A percentile compares a stretch with the other conserved stretches of the same genome.
phyloP scores from a whole-genome alignment of 2,113 vertebrate species.

The Bufo gargarizans region DNA sequence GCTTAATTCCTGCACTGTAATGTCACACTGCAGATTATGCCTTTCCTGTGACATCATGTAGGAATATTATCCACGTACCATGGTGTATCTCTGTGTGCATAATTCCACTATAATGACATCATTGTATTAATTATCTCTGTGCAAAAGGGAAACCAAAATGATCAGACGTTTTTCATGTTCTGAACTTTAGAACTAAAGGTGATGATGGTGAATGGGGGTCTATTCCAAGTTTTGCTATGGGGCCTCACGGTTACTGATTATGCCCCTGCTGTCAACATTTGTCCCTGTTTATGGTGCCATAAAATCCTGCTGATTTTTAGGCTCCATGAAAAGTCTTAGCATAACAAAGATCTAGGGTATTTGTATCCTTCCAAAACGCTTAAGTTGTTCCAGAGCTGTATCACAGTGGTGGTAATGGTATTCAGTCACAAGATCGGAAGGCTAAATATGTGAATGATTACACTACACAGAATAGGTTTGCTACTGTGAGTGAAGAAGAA shows the following conservation, averaged over 20 bases:
- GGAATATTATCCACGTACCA: too few relatives aligned
- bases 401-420: neutral
- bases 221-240: neutral
- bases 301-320: neutral
- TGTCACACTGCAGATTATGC: too few relatives aligned
- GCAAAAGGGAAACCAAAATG: too few relatives aligned
- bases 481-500: conserved; percentile 30
- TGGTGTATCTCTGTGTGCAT: too few relatives aligned
- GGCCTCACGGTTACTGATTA: too few relatives aligned
- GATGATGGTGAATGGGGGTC: too few relatives aligned
- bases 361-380: neutral
- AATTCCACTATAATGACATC: too few relatives aligned
- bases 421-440: neutral
- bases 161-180: too few relatives aligned
- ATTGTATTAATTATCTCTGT: too few relatives aligned
- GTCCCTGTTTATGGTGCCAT: neutral
- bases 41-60: too few relatives aligned
- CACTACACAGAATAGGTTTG: conserved; percentile 23
- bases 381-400: neutral
- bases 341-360: neutral
- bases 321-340: neutral
- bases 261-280: neutral
- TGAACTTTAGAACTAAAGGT: too few relatives aligned
- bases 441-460: conserved; percentile 4
- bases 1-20: too few relatives aligned